Base-by-base conservation (phyloP, 1,140 invertebrate species). In the Drosophila arizonae region DNA sequence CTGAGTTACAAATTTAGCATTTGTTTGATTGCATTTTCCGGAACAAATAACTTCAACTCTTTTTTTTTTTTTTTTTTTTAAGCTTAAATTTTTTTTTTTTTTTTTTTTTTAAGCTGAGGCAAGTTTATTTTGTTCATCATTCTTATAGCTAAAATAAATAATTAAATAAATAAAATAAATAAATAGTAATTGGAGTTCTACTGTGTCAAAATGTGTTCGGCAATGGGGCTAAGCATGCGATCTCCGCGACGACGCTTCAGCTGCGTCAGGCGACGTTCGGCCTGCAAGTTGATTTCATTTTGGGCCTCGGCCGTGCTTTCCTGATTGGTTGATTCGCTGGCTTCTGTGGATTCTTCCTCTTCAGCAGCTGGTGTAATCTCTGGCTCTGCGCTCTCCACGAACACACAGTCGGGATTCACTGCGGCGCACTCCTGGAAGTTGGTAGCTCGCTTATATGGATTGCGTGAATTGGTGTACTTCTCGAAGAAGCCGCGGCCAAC, bases 101-200 rank as follows among this genome's bases (percentile, higher is more conserved):
- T 55, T 51, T 81, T 62, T 51, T 81, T 62, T 39, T 58, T 67
- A 66, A 61, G 55, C 61, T 88, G 84, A 88, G 84, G 84, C 84
- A 88, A 84, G 84, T 88, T 88, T 88, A 88, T 75, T 86, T 74
- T 79, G 68, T 85, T 73, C 74, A 81, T 67, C 78, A 81, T 66
- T 74, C 80, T 84, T 89, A 88, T 88, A 88, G 85, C 77, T 88
- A 88, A 88, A 88, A 88, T 89, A 80, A 88, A 84, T 88, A 88
- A 84, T 77, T 82, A 86, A 81, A 81, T 85, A 88, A 77, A 39
- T 9, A 9, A 36, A 88, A 84, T 89, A 88, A 85, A 78, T 84
- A 87, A 77, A 78, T 81, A 84, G 75, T 2, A 30, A 17, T 33
- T 15, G 24, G 8, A 6, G 11, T 1, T 65, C 80, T 87, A 88